These are phyloP conservation scores for Lophotis ruficrista DNA, from an alignment of 2,113 vertebrate genomes.

Conservation along the genomic window DNA sequence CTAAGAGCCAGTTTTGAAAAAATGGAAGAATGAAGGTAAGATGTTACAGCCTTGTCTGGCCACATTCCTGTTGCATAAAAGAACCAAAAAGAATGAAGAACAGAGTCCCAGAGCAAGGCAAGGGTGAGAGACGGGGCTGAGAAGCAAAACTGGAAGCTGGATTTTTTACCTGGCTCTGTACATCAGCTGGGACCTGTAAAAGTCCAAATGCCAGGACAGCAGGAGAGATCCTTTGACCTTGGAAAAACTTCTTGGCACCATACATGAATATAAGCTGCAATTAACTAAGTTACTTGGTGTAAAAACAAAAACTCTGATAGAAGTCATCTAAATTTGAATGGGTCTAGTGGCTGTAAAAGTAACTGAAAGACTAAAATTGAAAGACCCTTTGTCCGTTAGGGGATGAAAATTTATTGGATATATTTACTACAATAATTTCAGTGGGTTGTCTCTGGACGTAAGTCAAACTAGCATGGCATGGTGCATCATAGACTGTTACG, in stretches of 20 bases:
- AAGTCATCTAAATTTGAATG: neutral
- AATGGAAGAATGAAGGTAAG: neutral
- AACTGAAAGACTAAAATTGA: neutral
- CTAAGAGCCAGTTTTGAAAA: neutral
- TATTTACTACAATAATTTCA: neutral
- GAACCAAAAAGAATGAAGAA: neutral
- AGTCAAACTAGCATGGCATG: neutral
- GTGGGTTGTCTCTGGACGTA: neutral
- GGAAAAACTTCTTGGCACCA: neutral
- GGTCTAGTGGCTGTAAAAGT: neutral
- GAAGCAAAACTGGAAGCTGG: neutral
- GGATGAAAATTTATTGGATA: neutral
- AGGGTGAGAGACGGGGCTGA: neutral
- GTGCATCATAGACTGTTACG: neutral
- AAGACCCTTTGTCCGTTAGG: neutral
- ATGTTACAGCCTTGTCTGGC: neutral
- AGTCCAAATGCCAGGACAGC: neutral
- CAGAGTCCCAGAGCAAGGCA: neutral
- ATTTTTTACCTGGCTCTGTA: neutral
- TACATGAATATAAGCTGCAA: neutral
- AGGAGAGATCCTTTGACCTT: neutral
- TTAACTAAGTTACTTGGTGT: neutral
- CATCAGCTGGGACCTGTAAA: neutral
- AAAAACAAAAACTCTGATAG: slow-evolving; percentile 19
- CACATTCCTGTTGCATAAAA: neutral